phyloP scores from a whole-genome alignment of 2,113 vertebrate species.

The Laticauda colubrina region DNA sequence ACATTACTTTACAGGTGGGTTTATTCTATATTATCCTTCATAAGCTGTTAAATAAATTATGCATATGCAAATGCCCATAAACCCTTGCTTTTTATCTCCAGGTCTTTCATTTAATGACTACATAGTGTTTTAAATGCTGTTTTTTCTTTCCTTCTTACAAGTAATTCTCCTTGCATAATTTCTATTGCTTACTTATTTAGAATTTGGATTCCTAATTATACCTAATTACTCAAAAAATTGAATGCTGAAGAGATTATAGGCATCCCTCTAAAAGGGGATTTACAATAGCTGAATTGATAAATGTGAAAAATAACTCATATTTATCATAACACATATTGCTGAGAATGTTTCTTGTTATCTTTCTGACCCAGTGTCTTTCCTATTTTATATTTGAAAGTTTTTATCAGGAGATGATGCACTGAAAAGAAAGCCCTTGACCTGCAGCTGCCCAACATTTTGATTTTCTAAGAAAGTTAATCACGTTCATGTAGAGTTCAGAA shows the following conservation, averaged over 20 bases:
- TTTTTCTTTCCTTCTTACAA: background rate
- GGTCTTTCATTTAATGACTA: background rate
- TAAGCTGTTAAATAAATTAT: background rate
- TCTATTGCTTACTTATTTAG: background rate
- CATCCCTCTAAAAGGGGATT: background rate
- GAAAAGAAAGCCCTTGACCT: background rate
- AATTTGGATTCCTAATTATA: background rate
- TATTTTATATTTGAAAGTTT: background rate
- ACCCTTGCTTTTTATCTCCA: background rate
- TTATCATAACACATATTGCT: background rate
- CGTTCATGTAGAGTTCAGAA: background rate
- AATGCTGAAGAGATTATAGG: background rate
- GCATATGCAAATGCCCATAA: rapidly evolving
- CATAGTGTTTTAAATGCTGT: background rate
- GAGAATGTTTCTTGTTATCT: background rate
- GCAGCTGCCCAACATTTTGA: background rate
- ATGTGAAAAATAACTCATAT: background rate
- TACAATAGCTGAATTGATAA: background rate
- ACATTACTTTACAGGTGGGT: conserved; percentile 93
- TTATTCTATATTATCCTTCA: rapidly evolving
- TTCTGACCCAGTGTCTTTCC: background rate
- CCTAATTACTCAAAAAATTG: background rate
- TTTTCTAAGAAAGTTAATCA: background rate
- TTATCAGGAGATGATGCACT: background rate
- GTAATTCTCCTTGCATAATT: background rate